Evolutionary conservation across 1,140 invertebrate genomes (phyloP), one percentile per base, ranked within the genome.

Genomic region (Drusus annulatus): DNA sequence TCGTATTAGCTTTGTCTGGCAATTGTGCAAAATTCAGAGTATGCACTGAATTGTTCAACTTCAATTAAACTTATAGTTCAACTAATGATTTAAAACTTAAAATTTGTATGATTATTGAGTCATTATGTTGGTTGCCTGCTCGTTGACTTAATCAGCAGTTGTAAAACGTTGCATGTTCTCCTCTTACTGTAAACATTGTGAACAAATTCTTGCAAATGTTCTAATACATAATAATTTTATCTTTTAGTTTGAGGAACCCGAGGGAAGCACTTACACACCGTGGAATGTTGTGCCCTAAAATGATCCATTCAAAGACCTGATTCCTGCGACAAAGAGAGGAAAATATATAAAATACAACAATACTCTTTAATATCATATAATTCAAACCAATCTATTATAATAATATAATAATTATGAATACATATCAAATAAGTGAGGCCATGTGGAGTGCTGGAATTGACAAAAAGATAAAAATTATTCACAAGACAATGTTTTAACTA

Each of bases 261-360:
- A 91, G 31, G 85, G 87, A 13, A 90, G 86, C 25, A 90, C 82
- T 19, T 93, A 88, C 81, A 90, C 86, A 8, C 92, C 92, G 5
- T 93, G 92, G 92, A 93, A 93, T 86, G 87, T 93, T 80, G 89
- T 91, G 52, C 91, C 91, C 5, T 91, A 87, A 85, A 54, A 0
- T 74, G 16, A 54, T 54, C 31, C 31, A 36, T 7, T 0, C 3
- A 54, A 73, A 25, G 25, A 45, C n/a, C n/a, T n/a, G n/a, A 54
- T 74, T 52, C 16, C 1, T 71, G 16, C 21, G 1, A 71, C n/a
- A 45, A 15, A 17, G 0, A 56, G 8, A 56, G n/a, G 21, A 50
- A 71, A 71, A 50, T 56, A 74, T 74, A 74, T 54, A 45, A 69
- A 31, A 69, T 45, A 45, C 36, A 45, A 71, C n/a, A n/a, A 16